Conservation (phyloP, 2,797 vertebrate species). For the Vultur gryphus region DNA sequence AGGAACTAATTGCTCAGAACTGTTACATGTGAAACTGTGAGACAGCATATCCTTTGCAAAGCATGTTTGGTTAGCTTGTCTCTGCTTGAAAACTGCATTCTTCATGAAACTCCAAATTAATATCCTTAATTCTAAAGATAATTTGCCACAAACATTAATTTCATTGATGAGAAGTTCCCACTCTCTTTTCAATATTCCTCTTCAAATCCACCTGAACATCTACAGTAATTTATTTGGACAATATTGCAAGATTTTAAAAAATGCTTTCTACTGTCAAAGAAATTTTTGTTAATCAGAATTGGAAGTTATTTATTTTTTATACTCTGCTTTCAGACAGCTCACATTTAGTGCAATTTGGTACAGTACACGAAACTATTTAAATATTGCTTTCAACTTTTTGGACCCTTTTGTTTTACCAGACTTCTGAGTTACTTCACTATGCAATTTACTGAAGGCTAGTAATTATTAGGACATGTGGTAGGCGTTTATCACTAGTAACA, state of each 20-base stretch:
- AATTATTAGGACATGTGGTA: constrained; percentile 77
- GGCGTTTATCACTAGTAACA: constrained; percentile 73
- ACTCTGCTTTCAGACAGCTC: neutral
- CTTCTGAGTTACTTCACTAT: constrained; percentile 61
- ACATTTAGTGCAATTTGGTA: constrained; percentile 29
- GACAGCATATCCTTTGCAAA: neutral
- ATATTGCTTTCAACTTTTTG: constrained; percentile 67
- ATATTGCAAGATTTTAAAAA: neutral
- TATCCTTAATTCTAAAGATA: neutral
- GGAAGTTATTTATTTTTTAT: constrained; percentile 32
- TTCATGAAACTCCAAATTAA: neutral
- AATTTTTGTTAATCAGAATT: neutral
- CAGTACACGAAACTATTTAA: constrained; percentile 45
- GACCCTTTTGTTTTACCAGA: constrained; percentile 69
- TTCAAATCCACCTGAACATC: neutral
- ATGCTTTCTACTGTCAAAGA: neutral
- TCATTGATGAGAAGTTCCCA: neutral
- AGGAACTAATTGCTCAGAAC: neutral
- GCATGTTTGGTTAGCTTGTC: neutral
- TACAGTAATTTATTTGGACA: neutral
- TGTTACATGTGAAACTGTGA: neutral
- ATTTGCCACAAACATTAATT: neutral
- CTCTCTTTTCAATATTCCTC: neutral
- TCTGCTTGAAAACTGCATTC: neutral
- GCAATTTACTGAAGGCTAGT: constrained; percentile 75